phyloP scores from a whole-genome alignment of 2,888 invertebrate genomes.

The Candidula unifasciata region DNA sequence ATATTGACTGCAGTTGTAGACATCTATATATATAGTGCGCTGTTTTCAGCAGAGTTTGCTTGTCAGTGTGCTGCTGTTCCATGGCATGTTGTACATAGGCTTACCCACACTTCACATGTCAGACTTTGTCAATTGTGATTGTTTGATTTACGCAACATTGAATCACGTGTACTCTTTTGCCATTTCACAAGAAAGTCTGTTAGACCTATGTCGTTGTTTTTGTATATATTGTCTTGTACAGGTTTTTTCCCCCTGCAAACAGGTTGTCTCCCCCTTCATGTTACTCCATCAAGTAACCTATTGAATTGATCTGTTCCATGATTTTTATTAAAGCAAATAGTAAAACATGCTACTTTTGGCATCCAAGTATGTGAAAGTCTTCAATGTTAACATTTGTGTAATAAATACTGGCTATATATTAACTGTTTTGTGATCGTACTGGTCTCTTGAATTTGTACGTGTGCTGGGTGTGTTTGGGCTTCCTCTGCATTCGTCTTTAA shows the following conservation, averaged over 20 bases:
- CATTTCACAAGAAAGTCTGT: slow-evolving; percentile 47
- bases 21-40: slow-evolving; percentile 14
- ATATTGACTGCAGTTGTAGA: neutral
- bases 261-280: slow-evolving; percentile 29
- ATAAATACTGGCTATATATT: slow-evolving; percentile 51
- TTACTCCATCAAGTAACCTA: slow-evolving; percentile 45
- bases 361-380: slow-evolving; percentile 45
- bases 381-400: slow-evolving; percentile 49
- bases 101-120: slow-evolving; percentile 23
- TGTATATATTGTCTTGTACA: slow-evolving; percentile 48
- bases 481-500: no score
- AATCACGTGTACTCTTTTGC: slow-evolving; percentile 29
- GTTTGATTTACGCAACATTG: neutral
- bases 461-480: no score
- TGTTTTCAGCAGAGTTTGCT: neutral
- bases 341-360: slow-evolving; percentile 38
- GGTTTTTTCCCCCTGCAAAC: slow-evolving; percentile 26
- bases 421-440: neutral
- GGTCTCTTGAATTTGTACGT: neutral
- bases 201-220: slow-evolving; percentile 24
- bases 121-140: slow-evolving; percentile 37
- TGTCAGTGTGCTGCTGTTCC: slow-evolving; percentile 11
- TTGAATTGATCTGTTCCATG: slow-evolving; percentile 42
- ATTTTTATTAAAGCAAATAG: slow-evolving; percentile 45
- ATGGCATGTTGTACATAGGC: slow-evolving; percentile 40